phyloP scores from a whole-genome alignment of 2,888 invertebrate genomes.

The Orthosia cruda region DNA sequence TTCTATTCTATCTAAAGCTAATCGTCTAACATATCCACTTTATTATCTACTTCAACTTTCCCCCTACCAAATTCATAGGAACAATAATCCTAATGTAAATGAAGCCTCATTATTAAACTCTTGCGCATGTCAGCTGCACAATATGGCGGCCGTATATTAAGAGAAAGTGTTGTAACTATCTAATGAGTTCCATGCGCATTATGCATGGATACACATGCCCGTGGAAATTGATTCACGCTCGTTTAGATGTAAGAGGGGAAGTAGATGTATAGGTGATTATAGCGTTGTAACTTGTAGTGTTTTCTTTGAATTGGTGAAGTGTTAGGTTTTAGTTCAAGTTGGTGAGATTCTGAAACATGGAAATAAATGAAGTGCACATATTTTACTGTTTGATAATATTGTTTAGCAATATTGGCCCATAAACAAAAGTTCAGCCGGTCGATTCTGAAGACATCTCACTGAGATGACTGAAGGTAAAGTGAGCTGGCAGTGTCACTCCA shows the following conservation, averaged over 20 bases:
- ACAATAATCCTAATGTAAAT: conserved; percentile 49
- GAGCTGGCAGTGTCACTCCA: too few relatives aligned
- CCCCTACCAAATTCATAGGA: conserved; percentile 18
- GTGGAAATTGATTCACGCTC: conserved; percentile 52
- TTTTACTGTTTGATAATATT: too few relatives aligned
- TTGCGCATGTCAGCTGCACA: conserved; percentile 55
- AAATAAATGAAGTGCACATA: too few relatives aligned
- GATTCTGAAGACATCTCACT: too few relatives aligned
- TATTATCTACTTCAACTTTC: background rate
- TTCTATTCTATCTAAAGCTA: too few relatives aligned
- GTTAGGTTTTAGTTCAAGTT: too few relatives aligned
- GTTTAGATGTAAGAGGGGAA: conserved; percentile 38
- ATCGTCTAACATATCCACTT: background rate
- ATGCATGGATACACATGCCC: conserved; percentile 50
- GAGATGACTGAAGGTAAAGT: too few relatives aligned
- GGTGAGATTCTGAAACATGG: too few relatives aligned
- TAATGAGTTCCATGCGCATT: conserved; percentile 58
- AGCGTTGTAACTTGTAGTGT: background rate
- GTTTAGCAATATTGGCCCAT: too few relatives aligned
- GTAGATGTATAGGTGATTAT: conserved; percentile 10
- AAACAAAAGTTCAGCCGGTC: too few relatives aligned
- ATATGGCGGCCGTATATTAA: conserved; percentile 43
- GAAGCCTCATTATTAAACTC: conserved; percentile 42
- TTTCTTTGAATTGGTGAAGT: background rate
- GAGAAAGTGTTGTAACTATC: conserved; percentile 52